Evolutionary conservation across 2,113 vertebrate species (phyloP), one percentile per base, ranked within the genome.

Genomic region (Nesogale talazaci): DNA sequence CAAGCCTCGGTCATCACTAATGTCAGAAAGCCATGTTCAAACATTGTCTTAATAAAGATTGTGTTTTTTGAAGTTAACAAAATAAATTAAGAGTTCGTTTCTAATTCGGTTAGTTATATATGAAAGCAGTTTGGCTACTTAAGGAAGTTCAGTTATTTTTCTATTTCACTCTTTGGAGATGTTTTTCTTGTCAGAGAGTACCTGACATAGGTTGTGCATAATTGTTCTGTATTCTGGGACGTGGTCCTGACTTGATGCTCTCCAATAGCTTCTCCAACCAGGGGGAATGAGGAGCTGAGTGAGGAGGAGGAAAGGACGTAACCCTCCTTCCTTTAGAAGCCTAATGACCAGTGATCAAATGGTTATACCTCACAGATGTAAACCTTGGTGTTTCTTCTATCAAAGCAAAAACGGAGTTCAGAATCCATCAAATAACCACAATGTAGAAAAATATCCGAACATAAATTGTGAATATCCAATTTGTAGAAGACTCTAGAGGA

Each of bases 31-130:
- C 12, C 7, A 87, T 70, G 38, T 86, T 89, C 19, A 91, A 89
- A n/a, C 22, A 74, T 52, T 70, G 57, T 70, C 59, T 78, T 78
- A 15, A 93, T 63, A 94, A 76, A 94, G 94, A 72, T 19, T 40
- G 78, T 78, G 74, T 14, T 92, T 15, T 40, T 82, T 84, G 85
- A 89, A 93, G 52, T 75, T 93, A 75, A 46, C 34, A 90, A 91
- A 95, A 63, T 57, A 81, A 89, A 89, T 79, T 57, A 29, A 84
- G 12, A 86, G 74, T 74, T 22, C 14, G 59, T 69, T 88, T 92
- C 59, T 16, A 92, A 27, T n/a, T 31, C 91, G n/a, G 83, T 92
- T 81, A 87, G 36, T 61, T 85, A 12, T 19, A 85, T 31, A 16
- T 92, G 81, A 92, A 90, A 90, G n/a, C 16, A 40, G 5, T 72